phyloP scores from a whole-genome alignment of 2,888 invertebrate species.

The Diaperis boleti region DNA sequence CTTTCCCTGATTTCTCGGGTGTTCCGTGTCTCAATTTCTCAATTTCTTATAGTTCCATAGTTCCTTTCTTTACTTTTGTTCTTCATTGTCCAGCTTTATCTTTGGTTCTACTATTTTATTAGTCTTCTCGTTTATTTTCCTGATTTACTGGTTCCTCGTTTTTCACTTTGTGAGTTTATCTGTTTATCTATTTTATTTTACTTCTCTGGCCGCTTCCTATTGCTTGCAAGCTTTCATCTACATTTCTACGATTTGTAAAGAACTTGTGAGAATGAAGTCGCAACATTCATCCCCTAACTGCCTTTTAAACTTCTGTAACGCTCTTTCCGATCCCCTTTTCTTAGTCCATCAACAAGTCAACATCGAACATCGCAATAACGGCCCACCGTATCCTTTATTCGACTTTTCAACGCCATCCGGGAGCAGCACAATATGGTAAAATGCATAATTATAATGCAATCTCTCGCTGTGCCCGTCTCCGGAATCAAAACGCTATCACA shows the following conservation, averaged over 20 bases:
- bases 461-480: constrained; percentile 54
- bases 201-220: background rate
- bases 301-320: constrained; percentile 1
- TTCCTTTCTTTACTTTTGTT: background rate
- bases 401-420: constrained; percentile 42
- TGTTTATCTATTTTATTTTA: background rate
- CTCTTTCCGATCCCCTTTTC: constrained; percentile 7
- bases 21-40: background rate
- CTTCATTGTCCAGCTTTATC: background rate
- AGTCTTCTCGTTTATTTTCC: background rate
- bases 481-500: constrained; percentile 47
- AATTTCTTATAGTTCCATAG: background rate
- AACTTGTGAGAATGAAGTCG: no score
- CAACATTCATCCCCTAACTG: no score
- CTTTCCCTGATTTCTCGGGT: background rate
- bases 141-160: background rate
- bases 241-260: no score
- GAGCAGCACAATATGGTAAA: constrained; percentile 37
- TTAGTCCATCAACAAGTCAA: constrained; percentile 10
- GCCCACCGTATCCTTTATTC: constrained; percentile 37
- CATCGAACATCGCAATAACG: constrained; percentile 31
- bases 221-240: background rate
- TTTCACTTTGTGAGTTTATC: background rate
- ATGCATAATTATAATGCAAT: constrained; percentile 56
- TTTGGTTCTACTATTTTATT: background rate